These are phyloP conservation scores for Prietella phreatophila DNA, from an alignment of 2,113 vertebrate species.

Conservation along the genomic window DNA sequence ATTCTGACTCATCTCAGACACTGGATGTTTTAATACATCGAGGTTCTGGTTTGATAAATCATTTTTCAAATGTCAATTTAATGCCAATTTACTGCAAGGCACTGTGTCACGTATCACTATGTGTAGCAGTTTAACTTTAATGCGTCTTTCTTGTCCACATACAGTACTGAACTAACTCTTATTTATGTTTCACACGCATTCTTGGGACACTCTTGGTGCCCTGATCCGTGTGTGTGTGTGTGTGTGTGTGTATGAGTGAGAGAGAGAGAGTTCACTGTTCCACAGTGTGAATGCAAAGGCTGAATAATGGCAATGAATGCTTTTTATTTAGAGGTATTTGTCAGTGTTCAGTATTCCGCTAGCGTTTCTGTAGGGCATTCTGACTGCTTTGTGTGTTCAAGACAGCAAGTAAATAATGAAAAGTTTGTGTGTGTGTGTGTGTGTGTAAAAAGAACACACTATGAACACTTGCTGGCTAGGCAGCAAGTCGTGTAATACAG, in stretches of 20 bases:
- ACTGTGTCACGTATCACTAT: background rate
- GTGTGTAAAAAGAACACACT: background rate
- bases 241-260: background rate
- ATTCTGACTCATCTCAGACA: background rate
- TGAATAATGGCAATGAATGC: constrained; percentile 16
- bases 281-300: constrained; percentile 7
- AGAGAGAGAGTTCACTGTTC: background rate
- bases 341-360: constrained; percentile 55
- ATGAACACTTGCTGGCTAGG: background rate
- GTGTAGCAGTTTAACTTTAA: background rate
- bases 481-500: background rate
- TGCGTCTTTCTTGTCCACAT: background rate
- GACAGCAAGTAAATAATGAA: constrained; percentile 36
- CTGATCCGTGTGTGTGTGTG: background rate
- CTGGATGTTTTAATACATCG: background rate
- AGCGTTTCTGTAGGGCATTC: constrained; percentile 41
- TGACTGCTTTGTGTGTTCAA: constrained; percentile 35
- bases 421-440: constrained; percentile 6
- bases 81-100: background rate
- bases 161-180: background rate
- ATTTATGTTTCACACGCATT: background rate
- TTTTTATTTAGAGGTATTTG: constrained; percentile 18
- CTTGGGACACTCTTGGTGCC: background rate
- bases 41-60: background rate
- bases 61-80: background rate